Percentiles rank a stretch among this genome's conserved stretches.
These are phyloP conservation scores for Enteromius argenteus DNA, from an alignment of 2,797 vertebrate genomes.

Conservation along the genomic window DNA sequence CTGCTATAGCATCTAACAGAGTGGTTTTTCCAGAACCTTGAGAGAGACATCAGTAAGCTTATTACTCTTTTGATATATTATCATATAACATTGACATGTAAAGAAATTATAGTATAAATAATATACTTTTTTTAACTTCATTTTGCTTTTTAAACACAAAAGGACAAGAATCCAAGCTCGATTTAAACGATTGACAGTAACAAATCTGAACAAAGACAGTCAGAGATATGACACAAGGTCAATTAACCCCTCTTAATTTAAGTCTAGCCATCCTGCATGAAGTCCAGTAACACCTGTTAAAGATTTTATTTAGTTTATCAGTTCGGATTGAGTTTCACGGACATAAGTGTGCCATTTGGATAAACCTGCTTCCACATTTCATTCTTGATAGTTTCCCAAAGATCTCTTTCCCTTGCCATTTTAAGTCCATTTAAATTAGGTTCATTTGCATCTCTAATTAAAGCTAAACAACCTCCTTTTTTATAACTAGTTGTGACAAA, in stretches of 20 bases:
- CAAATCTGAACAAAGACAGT: no score
- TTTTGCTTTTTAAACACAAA: no score
- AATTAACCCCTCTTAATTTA: not conserved
- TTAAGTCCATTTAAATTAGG: not conserved
- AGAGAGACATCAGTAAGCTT: not conserved
- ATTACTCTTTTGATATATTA: not conserved
- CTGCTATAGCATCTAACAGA: constrained; percentile 89
- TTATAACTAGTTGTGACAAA: not conserved
- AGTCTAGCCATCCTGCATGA: not conserved
- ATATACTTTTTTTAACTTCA: not conserved
- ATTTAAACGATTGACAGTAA: no score
- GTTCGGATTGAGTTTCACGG: not conserved
- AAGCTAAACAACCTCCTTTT: not conserved
- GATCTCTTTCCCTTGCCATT: not conserved
- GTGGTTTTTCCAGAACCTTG: constrained; percentile 96
- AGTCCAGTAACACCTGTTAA: not conserved
- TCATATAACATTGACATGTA: not conserved
- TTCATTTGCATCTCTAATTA: not conserved
- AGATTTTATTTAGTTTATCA: not conserved
- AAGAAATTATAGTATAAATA: not conserved
- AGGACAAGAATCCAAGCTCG: no score
- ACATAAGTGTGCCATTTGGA: not conserved
- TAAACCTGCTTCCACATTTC: not conserved
- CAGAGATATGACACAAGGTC: no score
- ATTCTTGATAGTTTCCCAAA: not conserved